Evolutionary conservation across 2,888 invertebrate species (phyloP), one percentile per base, ranked within the genome.

Genomic region (Neoscelio sp.): DNA sequence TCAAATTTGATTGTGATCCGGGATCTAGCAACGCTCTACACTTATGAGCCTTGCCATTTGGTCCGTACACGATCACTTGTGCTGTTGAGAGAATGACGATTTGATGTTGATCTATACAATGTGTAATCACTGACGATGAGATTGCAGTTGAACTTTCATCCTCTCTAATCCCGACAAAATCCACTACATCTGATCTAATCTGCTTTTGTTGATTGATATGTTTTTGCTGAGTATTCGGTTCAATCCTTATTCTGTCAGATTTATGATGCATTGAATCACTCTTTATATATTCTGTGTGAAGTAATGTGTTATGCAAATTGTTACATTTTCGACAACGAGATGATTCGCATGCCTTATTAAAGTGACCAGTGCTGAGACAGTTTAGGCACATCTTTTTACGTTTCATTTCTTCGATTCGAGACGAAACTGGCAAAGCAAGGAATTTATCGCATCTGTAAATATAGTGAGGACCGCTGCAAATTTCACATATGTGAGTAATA

Each of bases 241-340:
- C n/a, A n/a, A n/a, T n/a, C n/a, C n/a, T n/a, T n/a, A n/a, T n/a
- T n/a, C n/a, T n/a, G n/a, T n/a, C n/a, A n/a, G n/a, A n/a, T n/a
- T n/a, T n/a, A n/a, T 40, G 15, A 2, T 17, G 17, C 17, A 8
- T 17, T 17, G 40, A 17, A 15, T n/a, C 17, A n/a, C 17, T 7
- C 8, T 6, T 40, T 8, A 17, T 17, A 17, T 40, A 7, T 18
- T 54, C 10, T 7, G 17, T 30, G 35, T 54, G 35, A 4, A 54
- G 13, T 12, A 54, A 17, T 1, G 54, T 35, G 18, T 54, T 54
- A 33, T 54, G 35, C 8, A 35, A 35, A 2, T 17, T 17, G 5
- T 33, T 13, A 18, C 54, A 54, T 38, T 54, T 54, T 10, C 20
- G 12, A 10, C 54, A 54, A 17, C 33, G n/a, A 35, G 54, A 54